Percentiles rank a stretch among this genome's conserved stretches.
Conservation (phyloP, 2,113 vertebrate species). For the Centrocercus urophasianus region DNA sequence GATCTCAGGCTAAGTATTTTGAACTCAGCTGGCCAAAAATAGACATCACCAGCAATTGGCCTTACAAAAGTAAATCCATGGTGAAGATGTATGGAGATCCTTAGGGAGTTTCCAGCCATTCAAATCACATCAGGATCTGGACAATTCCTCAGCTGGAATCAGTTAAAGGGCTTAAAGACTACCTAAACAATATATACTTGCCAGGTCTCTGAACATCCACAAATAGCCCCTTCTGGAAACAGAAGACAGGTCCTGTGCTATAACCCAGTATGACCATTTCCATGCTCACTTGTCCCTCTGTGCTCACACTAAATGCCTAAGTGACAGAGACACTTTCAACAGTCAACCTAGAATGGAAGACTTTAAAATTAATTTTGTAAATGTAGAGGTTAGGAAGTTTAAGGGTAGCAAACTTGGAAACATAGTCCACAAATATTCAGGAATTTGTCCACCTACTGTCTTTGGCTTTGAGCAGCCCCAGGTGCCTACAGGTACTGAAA, state of each 20-base stretch:
- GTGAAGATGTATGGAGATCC: background rate
- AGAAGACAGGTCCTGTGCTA: background rate
- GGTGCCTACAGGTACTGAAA: background rate
- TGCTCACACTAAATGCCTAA: background rate
- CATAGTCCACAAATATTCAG: background rate
- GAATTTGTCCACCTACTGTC: background rate
- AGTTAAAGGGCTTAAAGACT: background rate
- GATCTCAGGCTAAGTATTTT: background rate
- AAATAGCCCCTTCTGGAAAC: background rate
- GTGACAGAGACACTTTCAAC: background rate
- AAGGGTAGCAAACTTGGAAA: background rate
- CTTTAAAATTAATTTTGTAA: background rate
- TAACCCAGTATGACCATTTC: background rate
- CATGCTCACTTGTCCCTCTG: background rate
- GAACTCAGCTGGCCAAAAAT: background rate
- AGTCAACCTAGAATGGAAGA: background rate
- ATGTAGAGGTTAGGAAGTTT: background rate
- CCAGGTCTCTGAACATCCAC: background rate
- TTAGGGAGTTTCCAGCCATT: background rate
- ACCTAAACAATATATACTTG: background rate
- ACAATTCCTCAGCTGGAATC: background rate
- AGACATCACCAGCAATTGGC: background rate
- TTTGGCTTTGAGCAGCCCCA: background rate
- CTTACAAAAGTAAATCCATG: background rate
- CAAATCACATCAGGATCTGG: background rate